phyloP scores from a whole-genome alignment of 2,797 vertebrate species.

The Notolabrus celidotus region DNA sequence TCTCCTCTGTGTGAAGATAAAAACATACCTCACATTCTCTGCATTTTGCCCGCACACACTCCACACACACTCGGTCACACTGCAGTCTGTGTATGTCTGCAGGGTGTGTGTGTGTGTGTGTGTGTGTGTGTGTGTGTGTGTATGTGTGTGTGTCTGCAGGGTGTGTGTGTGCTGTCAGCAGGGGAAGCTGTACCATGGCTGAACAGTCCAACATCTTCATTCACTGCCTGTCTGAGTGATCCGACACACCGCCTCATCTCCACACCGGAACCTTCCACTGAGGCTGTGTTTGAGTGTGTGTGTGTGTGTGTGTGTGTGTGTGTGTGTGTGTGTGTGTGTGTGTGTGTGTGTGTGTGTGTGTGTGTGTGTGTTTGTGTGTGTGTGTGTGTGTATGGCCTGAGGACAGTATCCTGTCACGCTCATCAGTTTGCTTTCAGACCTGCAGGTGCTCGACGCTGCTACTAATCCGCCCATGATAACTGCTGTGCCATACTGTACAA shows the following conservation, averaged over 20 bases:
- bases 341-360: slow-evolving; percentile 6
- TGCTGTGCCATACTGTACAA: slow-evolving; percentile 32
- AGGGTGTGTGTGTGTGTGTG: slow-evolving; percentile 30
- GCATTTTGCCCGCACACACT: neutral
- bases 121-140: slow-evolving; percentile 40
- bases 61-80: neutral
- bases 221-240: slow-evolving; percentile 63
- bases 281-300: slow-evolving; percentile 22
- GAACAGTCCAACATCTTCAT: slow-evolving; percentile 70
- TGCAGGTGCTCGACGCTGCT: slow-evolving; percentile 52
- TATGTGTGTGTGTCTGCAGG: slow-evolving; percentile 26
- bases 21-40: slow-evolving; percentile 21
- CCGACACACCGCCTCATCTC: slow-evolving; percentile 52
- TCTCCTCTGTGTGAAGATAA: neutral
- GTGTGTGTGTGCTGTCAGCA: slow-evolving; percentile 46
- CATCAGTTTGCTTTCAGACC: slow-evolving; percentile 52
- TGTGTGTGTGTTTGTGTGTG: slow-evolving; percentile 26
- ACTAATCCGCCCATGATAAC: slow-evolving; percentile 47
- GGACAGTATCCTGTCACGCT: slow-evolving; percentile 58
- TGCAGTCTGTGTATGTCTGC: slow-evolving; percentile 4
- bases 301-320: slow-evolving; percentile 6
- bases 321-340: slow-evolving; percentile 26
- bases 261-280: slow-evolving; percentile 37
- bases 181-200: slow-evolving; percentile 45
- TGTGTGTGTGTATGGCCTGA: slow-evolving; percentile 29